Base-by-base conservation (phyloP, 2,113 vertebrate genomes). In the Argyrosomus japonicus region DNA sequence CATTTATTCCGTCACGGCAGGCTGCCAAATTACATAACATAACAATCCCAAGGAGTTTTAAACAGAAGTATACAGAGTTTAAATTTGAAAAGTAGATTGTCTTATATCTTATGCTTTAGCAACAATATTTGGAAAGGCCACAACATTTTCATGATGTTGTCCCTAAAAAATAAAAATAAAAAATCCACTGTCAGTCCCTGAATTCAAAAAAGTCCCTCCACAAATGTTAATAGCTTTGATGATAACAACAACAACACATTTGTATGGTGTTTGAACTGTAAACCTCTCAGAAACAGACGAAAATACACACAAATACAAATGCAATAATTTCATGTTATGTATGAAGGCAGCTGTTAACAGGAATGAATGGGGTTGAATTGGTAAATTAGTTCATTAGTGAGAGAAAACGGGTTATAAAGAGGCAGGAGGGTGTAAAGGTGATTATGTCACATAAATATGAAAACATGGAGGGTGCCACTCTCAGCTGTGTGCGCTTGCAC, bases 401-500 rank as follows among this genome's bases (percentile, higher is more conserved):
- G 54, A 73, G 51, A 67, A 50, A 47, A 48, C 13, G 12, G 54
- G 60, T 47, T 51, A 83, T n/a, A n/a, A 75, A 51, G 71, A 48
- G 57, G 40, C 58, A 43, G 86, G 57, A 84, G 40, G 40, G 18
- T 70, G 68, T 48, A 27, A 82, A 82, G 68, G 62, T 61, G 68
- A 73, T 77, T 71, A 68, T 75, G 63, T 74, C 57, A 63, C 27
- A 54, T 43, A 5, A 78, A 71, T 51, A 19, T 56, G 58, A 83
- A 75, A 65, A 74, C n/a, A 18, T n/a, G 25, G 23, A 51, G 73
- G 43, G 57, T 68, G 25, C 60, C 6, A 3, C 64, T 74, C 56
- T 84, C 70, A 74, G 57, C 58, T 70, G 75, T 75, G 72, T 74
- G 51, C 70, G 45, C 23, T 75, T 75, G 54, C 75, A 45, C 50